Evolutionary conservation across 2,888 invertebrate species (phyloP), one percentile per base, ranked within the genome.

Genomic region (Hirtodrosophila cameraria): DNA sequence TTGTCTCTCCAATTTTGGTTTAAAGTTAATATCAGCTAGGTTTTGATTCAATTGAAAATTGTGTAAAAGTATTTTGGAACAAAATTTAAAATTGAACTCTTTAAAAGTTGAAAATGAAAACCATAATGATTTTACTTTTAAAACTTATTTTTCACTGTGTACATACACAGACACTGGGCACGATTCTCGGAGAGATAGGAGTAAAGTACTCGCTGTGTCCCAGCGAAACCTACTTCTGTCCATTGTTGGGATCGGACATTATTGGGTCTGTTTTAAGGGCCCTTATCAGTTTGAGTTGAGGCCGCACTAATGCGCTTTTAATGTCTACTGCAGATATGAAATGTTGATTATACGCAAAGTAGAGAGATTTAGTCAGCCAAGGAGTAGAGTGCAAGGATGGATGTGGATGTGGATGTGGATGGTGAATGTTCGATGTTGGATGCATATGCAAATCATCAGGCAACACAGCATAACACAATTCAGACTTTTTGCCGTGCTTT

Each of bases 241-340:
- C 35, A 42, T 36, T 54, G 18, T 55, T 53, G 23, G 12, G 42
- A n/a, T 39, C 46, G 36, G 61, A 42, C 60, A 54, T 65, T 65
- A 52, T 59, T 75, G 64, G 57, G 48, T 16, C 42, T 49, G 60
- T 66, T 65, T 66, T 52, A 62, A 68, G 79, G 61, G 62, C 67
- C n/a, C n/a, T 85, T 86, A 77, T 85, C 84, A 75, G 75, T 49
- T 63, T 73, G 58, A 74, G 75, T 76, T 86, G 85, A 76, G 86
- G 78, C 81, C 83, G 81, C 89, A 89, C 90, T 90, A 90, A 91
- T 91, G 90, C 90, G 91, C 90, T 90, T 90, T 90, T 90, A 90
- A 90, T 90, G 90, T 90, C 89, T 86, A 87, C 85, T 86, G 87
- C 87, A 89, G 91, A 90, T 90, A 90, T 88, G 87, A 90, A 88